Base-by-base conservation (phyloP, 1,140 invertebrate genomes). In the Sycophaga agraensis region DNA sequence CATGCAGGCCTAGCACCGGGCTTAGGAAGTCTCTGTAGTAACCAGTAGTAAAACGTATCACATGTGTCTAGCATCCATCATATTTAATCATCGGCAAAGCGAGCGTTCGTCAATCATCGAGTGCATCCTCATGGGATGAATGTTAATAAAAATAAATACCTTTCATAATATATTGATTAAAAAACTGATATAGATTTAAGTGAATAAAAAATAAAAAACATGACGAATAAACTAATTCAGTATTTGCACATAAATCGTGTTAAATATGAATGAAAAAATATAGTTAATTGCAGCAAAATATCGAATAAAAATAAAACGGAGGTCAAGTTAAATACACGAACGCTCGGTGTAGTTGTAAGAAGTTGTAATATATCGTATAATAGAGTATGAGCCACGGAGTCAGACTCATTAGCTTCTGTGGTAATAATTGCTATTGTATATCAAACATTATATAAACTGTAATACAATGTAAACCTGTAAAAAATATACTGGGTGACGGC, bases 391-490 rank as follows among this genome's bases (percentile, higher is more conserved):
- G 54, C 67, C 66, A 69, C 62, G 65, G 67, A 68, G 54, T 42
- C 53, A 56, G 34, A 49, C 37, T 66, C 69, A 62, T 59, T 60
- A 63, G 67, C 60, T 54, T 53, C 19, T 69, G 70, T 70, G 72
- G 68, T 76, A 74, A 11, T 79, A 80, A 77, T 75, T 72, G 70
- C 77, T 75, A 73, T 74, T 78, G 77, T 78, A 79, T 80, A 81
- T 80, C 75, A 81, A 80, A 81, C 74, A 76, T 80, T 81, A 79
- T 63, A 63, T 80, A 80, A 80, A 81, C 75, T 79, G 79, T 81
- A 80, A 80, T 80, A 80, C 75, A 80, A 79, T 80, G 78, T 80
- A 81, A 81, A 81, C 78, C 79, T 81, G 79, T 81, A 81, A 81
- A 81, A 80, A 81, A 81, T 81, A 81, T 81, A 81, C 76, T 81